Evolutionary conservation across 2,113 vertebrate species (phyloP), one percentile per base, ranked within the genome.

Genomic region (Eurystomus gularis): DNA sequence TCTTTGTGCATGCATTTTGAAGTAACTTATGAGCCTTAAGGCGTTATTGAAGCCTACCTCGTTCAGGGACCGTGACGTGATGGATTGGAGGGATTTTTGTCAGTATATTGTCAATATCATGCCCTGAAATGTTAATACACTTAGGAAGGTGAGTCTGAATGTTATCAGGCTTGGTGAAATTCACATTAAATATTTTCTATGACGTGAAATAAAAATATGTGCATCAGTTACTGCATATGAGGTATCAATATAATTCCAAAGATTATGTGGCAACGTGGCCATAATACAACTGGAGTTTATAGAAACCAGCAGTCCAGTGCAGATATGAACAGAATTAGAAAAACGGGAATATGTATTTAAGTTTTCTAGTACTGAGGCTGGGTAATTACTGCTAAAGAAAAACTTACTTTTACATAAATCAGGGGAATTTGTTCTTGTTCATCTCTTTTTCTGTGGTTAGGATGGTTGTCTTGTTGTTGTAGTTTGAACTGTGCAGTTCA

Each of bases 71-170:
- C 42, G 52, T 78, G 69, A 44, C 37, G 3, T 16, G 72, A 69
- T 51, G 35, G 64, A 44, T 84, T 88, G 33, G 28, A 78, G 51
- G 13, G 71, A 75, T 60, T 90, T 94, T 88, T 96, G 28, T 84
- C 44, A 76, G 58, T 60, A 52, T 66, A 25, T 23, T 94, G 52
- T 73, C 71, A 91, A 8, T 68, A 35, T 83, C 39, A 23, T 82
- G 18, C 44, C 73, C 83, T 88, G 83, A 93, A 91, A 73, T 82
- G 35, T 73, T 80, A 84, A 52, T 73, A 42, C 23, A 8, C 24
- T 90, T 79, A 66, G 10, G 85, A 77, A 61, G 81, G 52, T 16
- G 52, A 76, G 17, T 64, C 33, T 17, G 79, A 39, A 52, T 77
- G 25, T 71, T 90, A 29, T 2, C 52, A 68, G 68, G 46, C 14